Conservation (phyloP, 2,797 vertebrate species). For the Dallia pectoralis region DNA sequence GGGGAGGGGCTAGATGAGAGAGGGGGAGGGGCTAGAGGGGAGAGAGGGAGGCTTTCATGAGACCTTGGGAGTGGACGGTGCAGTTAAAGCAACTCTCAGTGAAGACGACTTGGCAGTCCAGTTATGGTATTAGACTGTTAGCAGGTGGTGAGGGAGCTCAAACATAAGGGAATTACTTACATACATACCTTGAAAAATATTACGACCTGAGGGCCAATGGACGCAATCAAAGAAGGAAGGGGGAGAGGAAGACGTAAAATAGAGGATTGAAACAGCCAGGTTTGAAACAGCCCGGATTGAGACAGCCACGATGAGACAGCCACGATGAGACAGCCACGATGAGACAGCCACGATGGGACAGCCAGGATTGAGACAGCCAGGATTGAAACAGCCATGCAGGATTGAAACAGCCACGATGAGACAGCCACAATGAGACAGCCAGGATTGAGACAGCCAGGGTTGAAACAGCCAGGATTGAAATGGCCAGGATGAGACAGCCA, state of each 20-base stretch:
- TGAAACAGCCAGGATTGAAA: no score
- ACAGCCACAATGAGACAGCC: no score
- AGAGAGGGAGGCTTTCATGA: slow-evolving; percentile 1
- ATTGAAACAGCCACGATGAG: no score
- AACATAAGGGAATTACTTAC: slow-evolving; percentile 19
- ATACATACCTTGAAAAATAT: slow-evolving; percentile 84
- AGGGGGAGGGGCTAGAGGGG: neutral
- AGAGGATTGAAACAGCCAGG: no score
- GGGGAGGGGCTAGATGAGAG: neutral
- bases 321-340: slow-evolving; percentile 60
- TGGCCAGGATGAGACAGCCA: no score
- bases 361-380: slow-evolving; percentile 58
- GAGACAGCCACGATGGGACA: slow-evolving; percentile 62
- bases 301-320: slow-evolving; percentile 59
- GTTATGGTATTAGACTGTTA: slow-evolving; percentile 7
- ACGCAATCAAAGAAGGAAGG: slow-evolving; percentile 70
- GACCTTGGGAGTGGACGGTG: neutral
- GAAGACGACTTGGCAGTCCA: slow-evolving; percentile 16
- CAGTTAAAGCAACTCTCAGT: slow-evolving; percentile 13
- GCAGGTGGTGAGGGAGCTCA: neutral
- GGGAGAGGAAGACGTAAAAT: slow-evolving; percentile 67
- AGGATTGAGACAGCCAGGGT: no score
- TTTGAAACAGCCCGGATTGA: slow-evolving; percentile 64
- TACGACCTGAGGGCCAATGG: slow-evolving; percentile 71
- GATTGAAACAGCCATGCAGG: no score